phyloP scores from a whole-genome alignment of 2,888 invertebrate genomes.

The Clivina fossor region DNA sequence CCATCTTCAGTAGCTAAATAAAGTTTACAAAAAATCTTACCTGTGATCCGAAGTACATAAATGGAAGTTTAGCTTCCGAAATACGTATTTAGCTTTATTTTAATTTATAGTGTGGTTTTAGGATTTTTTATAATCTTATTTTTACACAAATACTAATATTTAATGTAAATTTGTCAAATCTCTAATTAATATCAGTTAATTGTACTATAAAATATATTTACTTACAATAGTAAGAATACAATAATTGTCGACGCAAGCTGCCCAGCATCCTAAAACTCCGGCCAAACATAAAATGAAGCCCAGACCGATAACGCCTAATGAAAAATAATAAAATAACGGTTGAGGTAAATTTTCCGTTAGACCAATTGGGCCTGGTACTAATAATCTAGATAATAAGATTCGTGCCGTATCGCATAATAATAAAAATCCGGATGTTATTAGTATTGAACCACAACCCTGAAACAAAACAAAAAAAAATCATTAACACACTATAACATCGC shows the following conservation, averaged over 20 bases:
- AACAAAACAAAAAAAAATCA: conserved; percentile 44
- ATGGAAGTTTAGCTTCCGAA: too few species aligned
- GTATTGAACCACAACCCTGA: conserved; percentile 71
- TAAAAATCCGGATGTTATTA: conserved; percentile 72
- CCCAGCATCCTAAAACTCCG: conserved; percentile 80
- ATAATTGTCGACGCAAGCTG: conserved; percentile 74
- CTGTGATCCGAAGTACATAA: too few species aligned
- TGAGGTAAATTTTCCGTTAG: conserved; percentile 60
- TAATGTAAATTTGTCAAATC: too few species aligned
- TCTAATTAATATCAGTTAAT: neutral
- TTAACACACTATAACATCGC: too few species aligned
- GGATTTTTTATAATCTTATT: too few species aligned
- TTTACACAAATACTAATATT: too few species aligned
- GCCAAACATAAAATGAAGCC: conserved; percentile 70
- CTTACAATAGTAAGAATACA: conserved; percentile 71
- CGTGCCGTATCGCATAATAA: conserved; percentile 71
- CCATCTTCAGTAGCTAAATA: too few species aligned
- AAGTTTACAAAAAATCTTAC: too few species aligned
- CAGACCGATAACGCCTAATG: conserved; percentile 67
- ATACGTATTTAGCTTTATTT: too few species aligned
- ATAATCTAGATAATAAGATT: conserved; percentile 69
- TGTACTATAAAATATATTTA: conserved; percentile 39
- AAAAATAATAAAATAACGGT: conserved; percentile 76
- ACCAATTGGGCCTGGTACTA: conserved; percentile 64
- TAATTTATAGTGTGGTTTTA: too few species aligned